These are phyloP conservation scores for Idaea dimidiata DNA, from an alignment of 2,888 invertebrate genomes.

Conservation along the genomic window DNA sequence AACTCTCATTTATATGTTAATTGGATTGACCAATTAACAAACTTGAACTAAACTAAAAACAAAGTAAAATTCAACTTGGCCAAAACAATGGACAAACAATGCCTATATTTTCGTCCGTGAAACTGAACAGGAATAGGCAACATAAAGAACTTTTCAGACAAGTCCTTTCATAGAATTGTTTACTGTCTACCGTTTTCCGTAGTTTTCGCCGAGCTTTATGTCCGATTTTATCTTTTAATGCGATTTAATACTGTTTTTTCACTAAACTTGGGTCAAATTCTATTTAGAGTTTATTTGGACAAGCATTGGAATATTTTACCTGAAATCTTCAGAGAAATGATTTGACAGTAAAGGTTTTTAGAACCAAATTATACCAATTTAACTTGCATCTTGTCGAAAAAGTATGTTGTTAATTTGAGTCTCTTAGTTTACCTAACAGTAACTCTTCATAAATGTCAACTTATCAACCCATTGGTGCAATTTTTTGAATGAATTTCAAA, in stretches of 20 bases:
- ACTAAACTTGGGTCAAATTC: background rate
- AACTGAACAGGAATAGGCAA: background rate
- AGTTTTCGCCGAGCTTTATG: background rate
- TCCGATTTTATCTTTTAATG: background rate
- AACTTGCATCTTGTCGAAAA: no score
- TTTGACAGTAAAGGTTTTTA: background rate
- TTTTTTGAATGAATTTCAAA: no score
- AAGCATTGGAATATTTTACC: background rate
- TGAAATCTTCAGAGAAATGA: background rate
- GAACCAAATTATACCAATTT: background rate
- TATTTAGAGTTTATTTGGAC: background rate
- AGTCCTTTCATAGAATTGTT: conserved; percentile 1
- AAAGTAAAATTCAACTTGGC: background rate
- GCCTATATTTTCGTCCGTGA: background rate
- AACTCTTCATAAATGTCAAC: no score
- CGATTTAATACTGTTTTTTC: conserved; percentile 1
- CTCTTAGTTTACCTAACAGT: no score
- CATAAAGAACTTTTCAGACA: conserved; percentile 1
- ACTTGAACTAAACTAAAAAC: conserved; percentile 17
- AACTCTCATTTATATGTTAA: conserved; percentile 14
- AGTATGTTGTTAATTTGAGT: no score
- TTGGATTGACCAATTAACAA: conserved; percentile 27
- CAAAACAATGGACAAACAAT: background rate
- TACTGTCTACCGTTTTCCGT: background rate
- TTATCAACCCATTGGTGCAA: no score